Evolutionary conservation across 2,888 invertebrate species (phyloP).

Genomic region (Falcaria lacertinaria): DNA sequence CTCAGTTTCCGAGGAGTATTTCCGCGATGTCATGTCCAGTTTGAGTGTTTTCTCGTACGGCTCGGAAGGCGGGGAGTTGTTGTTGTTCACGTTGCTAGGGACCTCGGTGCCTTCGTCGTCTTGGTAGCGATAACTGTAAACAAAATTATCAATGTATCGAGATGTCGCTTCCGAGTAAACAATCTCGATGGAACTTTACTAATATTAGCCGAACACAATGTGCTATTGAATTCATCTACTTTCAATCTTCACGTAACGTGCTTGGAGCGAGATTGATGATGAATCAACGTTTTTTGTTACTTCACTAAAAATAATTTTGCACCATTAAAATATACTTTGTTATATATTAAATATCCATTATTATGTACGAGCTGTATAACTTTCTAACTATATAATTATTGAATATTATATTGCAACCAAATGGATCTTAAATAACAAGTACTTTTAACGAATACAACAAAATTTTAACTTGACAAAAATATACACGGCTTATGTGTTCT

Average conservation of each 20-base stretch:
- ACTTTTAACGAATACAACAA: too few relatives aligned
- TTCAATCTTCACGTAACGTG: neutral
- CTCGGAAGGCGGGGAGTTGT: constrained; percentile 77
- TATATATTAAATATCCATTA: too few relatives aligned
- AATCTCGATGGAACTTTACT: neutral
- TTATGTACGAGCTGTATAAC: too few relatives aligned
- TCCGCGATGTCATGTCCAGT: constrained; percentile 68
- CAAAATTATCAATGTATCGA: constrained; percentile 2
- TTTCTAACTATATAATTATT: too few relatives aligned
- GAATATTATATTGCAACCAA: too few relatives aligned
- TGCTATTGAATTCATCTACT: neutral
- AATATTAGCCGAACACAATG: neutral
- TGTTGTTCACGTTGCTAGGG: constrained; percentile 74
- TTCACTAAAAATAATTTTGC: too few relatives aligned
- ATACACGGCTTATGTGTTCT: too few relatives aligned
- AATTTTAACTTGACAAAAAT: too few relatives aligned
- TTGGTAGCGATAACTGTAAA: constrained; percentile 59
- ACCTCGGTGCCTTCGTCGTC: constrained; percentile 70
- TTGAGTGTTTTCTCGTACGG: constrained; percentile 78
- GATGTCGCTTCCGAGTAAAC: neutral
- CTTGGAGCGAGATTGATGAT: too few relatives aligned
- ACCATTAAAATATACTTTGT: too few relatives aligned
- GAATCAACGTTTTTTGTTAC: too few relatives aligned
- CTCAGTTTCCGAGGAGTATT: constrained; percentile 71
- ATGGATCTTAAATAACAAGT: too few relatives aligned